Evolutionary conservation across 1,140 invertebrate species (phyloP), one percentile per base, ranked within the genome.

Genomic region (Polypedilum pembai): DNA sequence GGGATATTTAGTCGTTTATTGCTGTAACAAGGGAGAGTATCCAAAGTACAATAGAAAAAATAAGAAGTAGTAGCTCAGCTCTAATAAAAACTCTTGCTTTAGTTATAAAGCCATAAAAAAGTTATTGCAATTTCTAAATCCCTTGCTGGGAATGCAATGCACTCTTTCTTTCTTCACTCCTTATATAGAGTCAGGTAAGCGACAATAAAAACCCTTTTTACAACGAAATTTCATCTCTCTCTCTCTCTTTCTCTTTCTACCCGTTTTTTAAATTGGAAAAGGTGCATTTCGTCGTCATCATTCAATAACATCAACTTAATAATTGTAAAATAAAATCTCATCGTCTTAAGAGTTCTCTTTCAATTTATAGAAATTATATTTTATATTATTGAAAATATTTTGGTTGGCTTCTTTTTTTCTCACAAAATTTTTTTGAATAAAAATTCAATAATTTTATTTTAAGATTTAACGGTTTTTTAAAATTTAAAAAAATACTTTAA

Each of bases 101-200:
- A 69, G 65, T 21, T 69, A 69, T 69, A 69, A 69, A 69, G 65
- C 65, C 65, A 69, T 69, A 69, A 69, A 69, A 69, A 69, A 69
- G 65, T 69, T 69, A 69, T 69, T 69, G 65, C 65, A 69, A 69
- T 69, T 69, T 69, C 65, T 69, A 69, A 69, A 69, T 69, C 65
- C 65, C 65, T 69, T 69, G 20, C 65, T 69, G 65, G 65, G 65
- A 69, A 69, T 69, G 65, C 65, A 69, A 69, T 69, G 65, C 65
- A 69, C 65, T 69, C 65, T 20, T 21, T 69, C 8, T 15, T 15
- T 12, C 45, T 4, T 56, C 45, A 56, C 12, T 56, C 45, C 12
- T 56, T 69, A 21, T n/a, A 20, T 10, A 20, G 65, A 18, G 65
- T 69, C 65, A 69, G 65, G 65, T 69, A 69, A 69, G n/a, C n/a